Base-by-base conservation (phyloP, 2,113 vertebrate species). In the Zingel zingel region DNA sequence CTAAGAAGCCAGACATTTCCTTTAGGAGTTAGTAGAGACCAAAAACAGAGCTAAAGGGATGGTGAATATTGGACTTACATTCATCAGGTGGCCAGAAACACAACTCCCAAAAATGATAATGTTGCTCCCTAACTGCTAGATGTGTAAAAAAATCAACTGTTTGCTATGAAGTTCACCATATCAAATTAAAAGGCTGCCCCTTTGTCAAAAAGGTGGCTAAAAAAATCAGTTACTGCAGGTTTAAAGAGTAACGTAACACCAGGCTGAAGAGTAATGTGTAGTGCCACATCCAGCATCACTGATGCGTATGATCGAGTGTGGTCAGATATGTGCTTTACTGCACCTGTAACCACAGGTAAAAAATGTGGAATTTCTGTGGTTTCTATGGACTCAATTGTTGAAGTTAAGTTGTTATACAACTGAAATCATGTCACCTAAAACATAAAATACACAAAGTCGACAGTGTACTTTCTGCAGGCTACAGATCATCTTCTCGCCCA, bases 401-500 rank as follows among this genome's bases (percentile, higher is more conserved):
- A 48, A 65, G 65, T 54, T 77, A 14, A 71, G 21, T 12, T 73
- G 18, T 43, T 47, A 30, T 33, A 5, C 5, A 47, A 1, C n/a
- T 43, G 48, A 83, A 58, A 67, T 56, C 56, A 48, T 73, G 77
- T 79, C 59, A 75, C 27, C 56, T 66, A n/a, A 45, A 74, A 47
- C 70, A 25, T 74, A 23, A 76, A 78, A 87, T 48, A 25, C 50
- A 69, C 63, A 70, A 82, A 83, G 73, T 86, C 2, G 19, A 75
- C 36, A 10, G 33, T 58, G 61, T 76, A 72, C 74, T 84, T 74
- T 85, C 23, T 65, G 67, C 68, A 68, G 68, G 70, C 27, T 56
- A 79, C 74, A 74, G 30, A 84, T 79, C 72, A 66, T 82, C 69
- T 79, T 82, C 69, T 79, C 27, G 63, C 16, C 66, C 58, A 74